Evolutionary conservation across 2,797 vertebrate species (phyloP).

Genomic region (Enteromius treurensis): DNA sequence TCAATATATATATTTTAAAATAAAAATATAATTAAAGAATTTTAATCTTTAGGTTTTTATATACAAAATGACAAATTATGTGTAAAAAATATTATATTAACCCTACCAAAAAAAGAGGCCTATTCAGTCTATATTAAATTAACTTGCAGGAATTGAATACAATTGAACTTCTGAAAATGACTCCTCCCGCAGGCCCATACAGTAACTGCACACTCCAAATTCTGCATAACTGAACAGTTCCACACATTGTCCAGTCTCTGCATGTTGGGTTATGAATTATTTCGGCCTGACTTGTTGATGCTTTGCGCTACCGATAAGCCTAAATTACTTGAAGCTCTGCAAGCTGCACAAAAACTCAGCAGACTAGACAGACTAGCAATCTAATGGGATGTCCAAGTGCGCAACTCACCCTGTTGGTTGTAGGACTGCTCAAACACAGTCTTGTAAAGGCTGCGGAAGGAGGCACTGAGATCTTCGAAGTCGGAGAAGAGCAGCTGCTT

Average conservation of each 20-base stretch:
- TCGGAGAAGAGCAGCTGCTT: slow-evolving; percentile 90
- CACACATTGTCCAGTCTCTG: neutral
- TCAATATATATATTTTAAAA: too few relatives aligned
- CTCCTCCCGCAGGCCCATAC: neutral
- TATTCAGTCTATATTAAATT: neutral
- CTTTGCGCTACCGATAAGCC: slow-evolving; percentile 1
- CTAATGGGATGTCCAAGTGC: neutral
- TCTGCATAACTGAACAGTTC: neutral
- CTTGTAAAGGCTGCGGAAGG: slow-evolving; percentile 94
- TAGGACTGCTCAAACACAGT: slow-evolving; percentile 94
- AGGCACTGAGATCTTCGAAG: slow-evolving; percentile 97
- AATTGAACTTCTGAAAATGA: neutral
- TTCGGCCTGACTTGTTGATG: neutral
- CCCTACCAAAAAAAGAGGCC: neutral
- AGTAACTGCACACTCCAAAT: neutral
- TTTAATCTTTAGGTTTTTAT: neutral
- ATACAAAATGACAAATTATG: neutral
- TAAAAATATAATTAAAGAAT: too few relatives aligned
- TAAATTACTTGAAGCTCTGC: neutral
- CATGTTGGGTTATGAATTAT: neutral
- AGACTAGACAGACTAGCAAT: neutral
- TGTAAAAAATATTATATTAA: neutral
- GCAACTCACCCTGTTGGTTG: slow-evolving; percentile 87
- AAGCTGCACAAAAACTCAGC: neutral
- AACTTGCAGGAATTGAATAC: neutral